These are phyloP conservation scores for Aurelia sp. DNA, from an alignment of 30 jellyfish, hydroid and myxozoan genomes.

Conservation along the genomic window DNA sequence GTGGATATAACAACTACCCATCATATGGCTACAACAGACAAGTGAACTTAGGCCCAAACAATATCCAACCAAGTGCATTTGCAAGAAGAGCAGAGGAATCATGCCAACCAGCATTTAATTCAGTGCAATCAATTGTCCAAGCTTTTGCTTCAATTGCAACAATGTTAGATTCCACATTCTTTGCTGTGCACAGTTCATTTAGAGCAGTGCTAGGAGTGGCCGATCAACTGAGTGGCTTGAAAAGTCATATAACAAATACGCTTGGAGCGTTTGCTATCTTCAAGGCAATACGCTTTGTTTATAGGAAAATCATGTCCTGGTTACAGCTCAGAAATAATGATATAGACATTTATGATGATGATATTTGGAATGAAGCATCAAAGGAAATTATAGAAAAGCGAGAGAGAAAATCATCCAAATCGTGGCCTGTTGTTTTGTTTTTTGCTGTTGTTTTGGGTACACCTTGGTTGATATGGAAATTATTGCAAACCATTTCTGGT, in stretches of 20 bases:
- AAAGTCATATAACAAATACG: conserved; percentile 63
- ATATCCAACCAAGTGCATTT: conserved; percentile 45
- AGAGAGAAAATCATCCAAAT: conserved; percentile 40
- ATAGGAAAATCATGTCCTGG: conserved; percentile 60
- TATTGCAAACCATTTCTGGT: conserved; percentile 61
- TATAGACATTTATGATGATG: conserved; percentile 37
- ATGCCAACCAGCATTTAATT: conserved; percentile 78
- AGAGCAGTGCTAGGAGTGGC: conserved; percentile 94
- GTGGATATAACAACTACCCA: neutral
- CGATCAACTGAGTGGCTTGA: conserved; percentile 72
- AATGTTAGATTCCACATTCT: conserved; percentile 92
- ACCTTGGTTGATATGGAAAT: conserved; percentile 92
- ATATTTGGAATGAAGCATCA: conserved; percentile 59
- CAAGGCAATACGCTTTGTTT: conserved; percentile 36
- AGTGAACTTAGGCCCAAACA: conserved; percentile 35
- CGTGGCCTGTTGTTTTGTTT: conserved; percentile 84
- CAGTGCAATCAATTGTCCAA: conserved; percentile 83
- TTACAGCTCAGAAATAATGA: conserved; percentile 48
- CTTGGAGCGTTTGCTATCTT: conserved; percentile 74
- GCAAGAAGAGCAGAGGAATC: conserved; percentile 67
- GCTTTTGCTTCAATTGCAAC: conserved; percentile 90
- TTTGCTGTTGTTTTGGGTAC: conserved; percentile 87
- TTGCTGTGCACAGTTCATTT: conserved; percentile 91
- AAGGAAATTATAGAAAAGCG: conserved; percentile 29
- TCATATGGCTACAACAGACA: conserved; percentile 29